Conservation (phyloP, 2,797 vertebrate genomes). For the Chiloscyllium punctatum region DNA sequence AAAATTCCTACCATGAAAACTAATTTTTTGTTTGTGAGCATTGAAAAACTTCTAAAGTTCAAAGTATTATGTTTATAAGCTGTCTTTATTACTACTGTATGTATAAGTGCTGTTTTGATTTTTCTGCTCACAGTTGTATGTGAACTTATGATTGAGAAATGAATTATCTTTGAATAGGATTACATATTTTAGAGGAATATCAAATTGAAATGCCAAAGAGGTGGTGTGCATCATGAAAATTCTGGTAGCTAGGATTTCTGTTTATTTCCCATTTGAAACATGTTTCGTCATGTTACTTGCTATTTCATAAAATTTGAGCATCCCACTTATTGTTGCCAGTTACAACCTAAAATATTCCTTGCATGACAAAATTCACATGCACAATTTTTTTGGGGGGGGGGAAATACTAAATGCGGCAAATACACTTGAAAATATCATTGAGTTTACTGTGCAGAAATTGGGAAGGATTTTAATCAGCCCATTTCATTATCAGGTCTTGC, state of each 20-base stretch:
- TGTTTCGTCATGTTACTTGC: no score
- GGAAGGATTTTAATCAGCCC: background rate
- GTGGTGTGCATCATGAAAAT: background rate
- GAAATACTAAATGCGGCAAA: background rate
- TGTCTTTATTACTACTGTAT: background rate
- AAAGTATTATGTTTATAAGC: background rate
- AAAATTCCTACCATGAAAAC: background rate
- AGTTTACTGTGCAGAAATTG: background rate
- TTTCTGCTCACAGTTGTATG: background rate
- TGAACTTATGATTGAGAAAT: background rate
- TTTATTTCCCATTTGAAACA: background rate
- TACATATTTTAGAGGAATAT: background rate
- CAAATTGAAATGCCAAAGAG: conserved; percentile 26
- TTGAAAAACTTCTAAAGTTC: background rate
- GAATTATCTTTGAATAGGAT: background rate
- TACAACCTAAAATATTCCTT: background rate
- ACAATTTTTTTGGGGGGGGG: background rate
- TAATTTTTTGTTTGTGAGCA: background rate
- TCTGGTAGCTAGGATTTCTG: no score
- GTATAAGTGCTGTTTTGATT: background rate
- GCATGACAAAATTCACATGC: background rate
- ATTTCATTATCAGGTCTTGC: conserved; percentile 2
- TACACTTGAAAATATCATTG: background rate
- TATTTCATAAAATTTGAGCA: background rate
- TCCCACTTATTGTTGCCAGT: background rate